Evolutionary conservation across 2,113 vertebrate genomes (phyloP), one percentile per base, ranked within the genome.

Genomic region (Lucifuga dentata): DNA sequence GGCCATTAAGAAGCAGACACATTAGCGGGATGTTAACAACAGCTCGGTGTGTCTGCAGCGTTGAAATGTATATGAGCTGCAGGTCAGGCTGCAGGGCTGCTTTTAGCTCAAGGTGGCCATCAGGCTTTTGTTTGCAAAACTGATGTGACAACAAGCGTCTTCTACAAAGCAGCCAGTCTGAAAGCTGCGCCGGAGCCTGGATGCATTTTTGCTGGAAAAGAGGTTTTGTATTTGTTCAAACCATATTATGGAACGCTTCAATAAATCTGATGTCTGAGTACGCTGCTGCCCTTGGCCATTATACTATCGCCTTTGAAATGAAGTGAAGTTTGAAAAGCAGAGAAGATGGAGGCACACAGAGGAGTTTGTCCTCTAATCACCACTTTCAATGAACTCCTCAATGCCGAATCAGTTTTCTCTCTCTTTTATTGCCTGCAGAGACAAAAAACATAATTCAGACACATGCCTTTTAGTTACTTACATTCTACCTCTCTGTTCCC

Each of bases 231-330:
- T 76, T 80, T 56, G 15, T 79, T 78, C 44, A 17, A 69, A 58
- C 68, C 59, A 52, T 62, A 75, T 85, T 76, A 73, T 79, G 33
- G 29, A 77, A 58, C 6, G 19, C 56, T 67, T 81, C 38, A 69
- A 70, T 82, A 73, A 82, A 85, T 61, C 39, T 53, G 78, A 78
- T 77, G 81, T 79, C 61, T 80, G 85, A 80, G 66, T 70, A 64
- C 17, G 36, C 60, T 23, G 73, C 19, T 75, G 78, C 72, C 88
- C 86, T 86, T 84, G 83, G 76, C 74, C 59, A 76, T 85, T 86
- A 79, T 85, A 62, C 36, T 44, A 56, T 36, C 61, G 63, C 52
- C 73, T 80, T 84, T 83, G 73, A 81, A 84, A 83, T 59, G 35
- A 76, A 80, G 75, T 41, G 69, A 78, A 70, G 67, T 79, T 75